A percentile compares a stretch with the other conserved stretches of the same genome.
These are phyloP conservation scores for Melanotaenia boesemani DNA, from an alignment of 2,797 vertebrate genomes.

Conservation along the genomic window DNA sequence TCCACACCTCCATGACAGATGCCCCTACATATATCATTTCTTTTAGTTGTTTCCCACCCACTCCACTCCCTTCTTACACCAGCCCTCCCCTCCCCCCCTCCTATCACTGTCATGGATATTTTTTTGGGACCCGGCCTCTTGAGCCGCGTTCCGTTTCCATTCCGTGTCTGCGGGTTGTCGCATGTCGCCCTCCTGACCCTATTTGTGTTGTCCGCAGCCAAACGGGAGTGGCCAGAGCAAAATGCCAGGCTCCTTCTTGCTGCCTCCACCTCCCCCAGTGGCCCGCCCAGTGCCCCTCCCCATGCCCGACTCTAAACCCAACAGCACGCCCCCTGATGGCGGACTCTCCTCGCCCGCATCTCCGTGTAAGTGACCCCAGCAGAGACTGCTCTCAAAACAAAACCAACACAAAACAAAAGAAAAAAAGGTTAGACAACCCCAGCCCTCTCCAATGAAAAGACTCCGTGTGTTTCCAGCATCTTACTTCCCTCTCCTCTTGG, in stretches of 20 bases:
- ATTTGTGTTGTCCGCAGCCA: conserved; percentile 96
- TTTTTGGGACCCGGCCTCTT: conserved; percentile 71
- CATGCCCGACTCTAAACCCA: conserved; percentile 94
- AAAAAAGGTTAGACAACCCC: conserved; percentile 44
- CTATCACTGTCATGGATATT: conserved; percentile 72
- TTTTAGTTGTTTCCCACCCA: conserved; percentile 78
- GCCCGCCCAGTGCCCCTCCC: conserved; percentile 98
- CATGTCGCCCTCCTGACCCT: conserved; percentile 87
- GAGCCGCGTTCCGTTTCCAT: conserved; percentile 75
- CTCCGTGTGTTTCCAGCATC: conserved; percentile 66
- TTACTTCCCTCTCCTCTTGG: conserved; percentile 50
- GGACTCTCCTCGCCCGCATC: conserved; percentile 93
- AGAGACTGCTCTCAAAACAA: conserved; percentile 74
- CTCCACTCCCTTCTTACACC: conserved; percentile 66
- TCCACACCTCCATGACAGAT: conserved; percentile 79
- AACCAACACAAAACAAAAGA: conserved; percentile 43
- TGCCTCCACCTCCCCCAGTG: conserved; percentile 96
- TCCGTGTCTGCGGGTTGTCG: conserved; percentile 80
- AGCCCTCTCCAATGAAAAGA: conserved; percentile 67
- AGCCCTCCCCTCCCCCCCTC: conserved; percentile 49
- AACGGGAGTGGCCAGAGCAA: conserved; percentile 97
- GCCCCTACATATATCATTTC: conserved; percentile 80
- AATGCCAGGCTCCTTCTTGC: conserved; percentile 97
- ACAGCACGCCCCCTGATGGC: conserved; percentile 89
- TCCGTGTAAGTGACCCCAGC: conserved; percentile 93